Percentiles rank a stretch among this genome's conserved stretches.
Evolutionary conservation across 2,888 invertebrate genomes (phyloP).

Genomic region (Ganaspis brasiliensis): DNA sequence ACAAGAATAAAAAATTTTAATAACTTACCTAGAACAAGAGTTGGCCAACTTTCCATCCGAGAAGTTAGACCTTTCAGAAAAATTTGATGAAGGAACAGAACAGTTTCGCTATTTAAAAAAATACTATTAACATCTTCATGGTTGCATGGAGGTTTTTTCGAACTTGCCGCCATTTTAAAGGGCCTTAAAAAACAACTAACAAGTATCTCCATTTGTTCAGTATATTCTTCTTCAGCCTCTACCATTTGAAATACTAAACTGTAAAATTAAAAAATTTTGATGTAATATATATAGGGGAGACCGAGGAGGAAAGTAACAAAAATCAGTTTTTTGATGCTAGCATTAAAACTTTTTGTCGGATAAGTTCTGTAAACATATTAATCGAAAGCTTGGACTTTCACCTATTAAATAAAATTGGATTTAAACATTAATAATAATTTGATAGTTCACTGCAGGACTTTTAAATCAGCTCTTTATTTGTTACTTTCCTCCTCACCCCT

Average conservation of each 20-base stretch:
- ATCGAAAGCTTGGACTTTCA: too few relatives aligned
- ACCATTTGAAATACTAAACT: constrained; percentile 95
- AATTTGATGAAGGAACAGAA: constrained; percentile 95
- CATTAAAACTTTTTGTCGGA: too few relatives aligned
- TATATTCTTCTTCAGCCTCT: constrained; percentile 95
- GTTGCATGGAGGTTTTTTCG: constrained; percentile 94
- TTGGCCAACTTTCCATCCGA: constrained; percentile 96
- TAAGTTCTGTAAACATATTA: too few relatives aligned
- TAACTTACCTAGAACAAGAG: constrained; percentile 90
- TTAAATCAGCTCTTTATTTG: too few relatives aligned
- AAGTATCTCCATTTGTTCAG: constrained; percentile 92
- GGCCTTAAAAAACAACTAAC: constrained; percentile 94
- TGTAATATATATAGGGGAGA: neutral
- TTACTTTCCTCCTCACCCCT: too few relatives aligned
- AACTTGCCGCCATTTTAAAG: constrained; percentile 96
- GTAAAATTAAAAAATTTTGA: constrained; percentile 53
- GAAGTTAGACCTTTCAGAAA: constrained; percentile 96
- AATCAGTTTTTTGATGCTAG: too few relatives aligned
- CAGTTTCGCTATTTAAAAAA: constrained; percentile 95
- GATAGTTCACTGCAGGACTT: too few relatives aligned
- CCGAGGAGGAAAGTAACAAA: too few relatives aligned
- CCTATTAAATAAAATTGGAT: too few relatives aligned
- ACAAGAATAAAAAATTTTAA: too few relatives aligned
- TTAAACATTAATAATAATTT: too few relatives aligned
- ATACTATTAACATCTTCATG: constrained; percentile 97